phyloP scores from a whole-genome alignment of 2,888 invertebrate species.

The Pharmacophagus antenor region DNA sequence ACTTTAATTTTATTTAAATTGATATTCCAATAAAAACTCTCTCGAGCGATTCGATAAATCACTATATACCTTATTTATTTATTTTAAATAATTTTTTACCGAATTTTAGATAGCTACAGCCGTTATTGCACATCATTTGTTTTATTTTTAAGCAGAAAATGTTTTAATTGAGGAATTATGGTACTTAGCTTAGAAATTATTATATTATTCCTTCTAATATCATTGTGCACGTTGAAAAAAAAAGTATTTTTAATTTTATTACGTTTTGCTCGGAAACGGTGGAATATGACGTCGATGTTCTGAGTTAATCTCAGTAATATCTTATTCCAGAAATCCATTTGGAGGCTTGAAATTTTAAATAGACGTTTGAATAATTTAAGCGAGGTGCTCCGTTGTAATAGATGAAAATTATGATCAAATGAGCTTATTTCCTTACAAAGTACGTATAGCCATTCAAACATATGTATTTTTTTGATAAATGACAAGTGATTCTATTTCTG shows the following conservation, averaged over 20 bases:
- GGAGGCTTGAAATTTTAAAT: background rate
- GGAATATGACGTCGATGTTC: background rate
- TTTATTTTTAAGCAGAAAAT: too few relatives aligned
- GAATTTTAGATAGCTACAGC: too few relatives aligned
- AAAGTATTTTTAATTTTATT: background rate
- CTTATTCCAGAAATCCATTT: slow-evolving; percentile 2
- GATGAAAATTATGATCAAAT: background rate
- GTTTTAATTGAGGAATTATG: too few relatives aligned
- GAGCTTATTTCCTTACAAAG: background rate
- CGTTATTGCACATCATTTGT: too few relatives aligned
- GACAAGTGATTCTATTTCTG: background rate
- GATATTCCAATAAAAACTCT: too few relatives aligned
- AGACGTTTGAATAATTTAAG: slow-evolving; percentile 1
- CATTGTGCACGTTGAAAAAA: too few relatives aligned
- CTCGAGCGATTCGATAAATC: too few relatives aligned
- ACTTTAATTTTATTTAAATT: too few relatives aligned
- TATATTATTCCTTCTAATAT: too few relatives aligned
- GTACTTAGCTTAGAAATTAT: too few relatives aligned
- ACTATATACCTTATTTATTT: too few relatives aligned
- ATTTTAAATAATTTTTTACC: too few relatives aligned
- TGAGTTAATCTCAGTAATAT: background rate
- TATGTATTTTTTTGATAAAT: background rate
- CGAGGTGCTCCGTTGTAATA: background rate
- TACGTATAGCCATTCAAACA: background rate
- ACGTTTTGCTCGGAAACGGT: background rate